Base-by-base conservation (phyloP, 2,113 vertebrate genomes). In the Glaucomys volans region DNA sequence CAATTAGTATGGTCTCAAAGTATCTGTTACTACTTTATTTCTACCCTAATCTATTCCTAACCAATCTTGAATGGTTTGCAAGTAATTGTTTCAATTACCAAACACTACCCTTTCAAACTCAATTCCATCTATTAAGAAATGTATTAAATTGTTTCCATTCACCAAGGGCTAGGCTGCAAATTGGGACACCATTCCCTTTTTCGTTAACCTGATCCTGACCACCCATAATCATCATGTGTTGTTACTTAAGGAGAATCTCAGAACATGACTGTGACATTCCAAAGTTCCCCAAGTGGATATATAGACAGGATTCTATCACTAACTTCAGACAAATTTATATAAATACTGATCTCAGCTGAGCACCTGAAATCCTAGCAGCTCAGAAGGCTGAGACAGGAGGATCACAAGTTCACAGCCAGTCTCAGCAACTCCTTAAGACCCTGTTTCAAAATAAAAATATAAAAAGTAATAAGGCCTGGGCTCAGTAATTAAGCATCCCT, bases 51-150 rank as follows among this genome's bases (percentile, higher is more conserved):
- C 37, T 84, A 90, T 35, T 84, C 35, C 40, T 64, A 94, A 87
- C 30, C 90, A 94, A 96, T 62, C 52, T 69, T 82, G 5, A 92
- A 91, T 62, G 22, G 32, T 44, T 88, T 76, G 37, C 37, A 62
- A 28, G 59, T 24, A 62, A 62, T 62, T 83, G 62, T 28, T 90
- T 22, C 57, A 84, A 87, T 67, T 54, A 87, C 26, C 66, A 83
- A 87, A 62, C 35, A 77, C 59, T 89, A 64, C 2, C 59, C 8
- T 85, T 95, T 85, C 62, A 85, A 54, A 95, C 22, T 77, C 66
- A 26, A 87, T 44, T 91, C 35, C 67, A 83, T 79, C 62, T 85
- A 86, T 40, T 90, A 72, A 87, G 57, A 97, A 92, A 84, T 57
- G 26, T 28, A 57, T 40, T 50, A 66, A 67, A 62, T 42, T 89